phyloP scores from a whole-genome alignment of 2,797 vertebrate species.

The Podarcis lilfordi region DNA sequence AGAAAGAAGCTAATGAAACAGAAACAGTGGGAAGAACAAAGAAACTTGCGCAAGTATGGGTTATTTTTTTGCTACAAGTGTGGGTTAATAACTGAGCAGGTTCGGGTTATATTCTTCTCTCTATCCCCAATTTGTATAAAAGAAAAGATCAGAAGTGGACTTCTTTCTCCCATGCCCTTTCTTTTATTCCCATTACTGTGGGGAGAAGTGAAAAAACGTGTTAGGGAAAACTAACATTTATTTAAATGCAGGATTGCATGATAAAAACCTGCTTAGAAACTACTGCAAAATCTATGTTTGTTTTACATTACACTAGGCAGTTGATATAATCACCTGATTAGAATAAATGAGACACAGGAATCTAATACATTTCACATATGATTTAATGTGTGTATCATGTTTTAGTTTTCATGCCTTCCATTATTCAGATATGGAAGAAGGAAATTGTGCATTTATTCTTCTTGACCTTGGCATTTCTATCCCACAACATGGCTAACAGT shows the following conservation, averaged over 20 bases:
- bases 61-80: conserved; percentile 1
- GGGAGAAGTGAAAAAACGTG: not conserved
- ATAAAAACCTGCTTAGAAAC: not conserved
- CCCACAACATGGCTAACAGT: not conserved
- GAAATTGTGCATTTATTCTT: not conserved
- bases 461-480: not conserved
- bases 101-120: not conserved
- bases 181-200: not conserved
- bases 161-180: not conserved
- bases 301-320: not conserved
- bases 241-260: not conserved
- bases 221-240: not conserved
- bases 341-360: not conserved
- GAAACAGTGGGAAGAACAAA: conserved; percentile 94
- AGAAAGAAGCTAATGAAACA: conserved; percentile 90
- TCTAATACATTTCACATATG: not conserved
- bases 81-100: conserved; percentile 1
- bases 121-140: not conserved
- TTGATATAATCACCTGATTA: not conserved
- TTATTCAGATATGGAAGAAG: not conserved
- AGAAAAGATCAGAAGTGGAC: not conserved
- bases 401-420: not conserved
- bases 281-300: not conserved
- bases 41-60: conserved; percentile 89
- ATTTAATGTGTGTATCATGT: not conserved